Evolutionary conservation across 2,797 vertebrate species (phyloP).

Genomic region (Acrocephalus scirpaceus): DNA sequence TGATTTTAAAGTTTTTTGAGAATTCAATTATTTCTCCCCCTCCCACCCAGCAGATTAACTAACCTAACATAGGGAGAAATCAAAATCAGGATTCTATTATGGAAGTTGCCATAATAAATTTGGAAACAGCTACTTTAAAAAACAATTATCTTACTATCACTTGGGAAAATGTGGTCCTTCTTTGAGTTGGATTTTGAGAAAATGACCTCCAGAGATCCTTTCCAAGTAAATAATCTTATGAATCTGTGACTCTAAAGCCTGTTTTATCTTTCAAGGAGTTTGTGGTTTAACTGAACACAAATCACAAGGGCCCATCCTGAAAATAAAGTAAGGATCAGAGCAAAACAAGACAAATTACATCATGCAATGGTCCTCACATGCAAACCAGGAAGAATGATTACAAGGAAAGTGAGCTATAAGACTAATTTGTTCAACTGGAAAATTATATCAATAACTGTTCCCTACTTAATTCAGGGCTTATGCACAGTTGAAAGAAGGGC

Average conservation of each 20-base stretch:
- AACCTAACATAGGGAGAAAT: neutral
- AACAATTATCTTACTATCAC: neutral
- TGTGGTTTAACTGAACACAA: neutral
- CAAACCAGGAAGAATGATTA: neutral
- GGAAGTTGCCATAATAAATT: neutral
- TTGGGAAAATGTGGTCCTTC: neutral
- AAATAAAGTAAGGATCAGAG: neutral
- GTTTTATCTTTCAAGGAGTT: neutral
- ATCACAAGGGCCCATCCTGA: neutral
- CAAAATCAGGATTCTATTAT: neutral
- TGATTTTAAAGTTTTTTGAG: neutral
- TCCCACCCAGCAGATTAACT: neutral
- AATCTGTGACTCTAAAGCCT: neutral
- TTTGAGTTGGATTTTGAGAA: neutral
- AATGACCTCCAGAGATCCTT: neutral
- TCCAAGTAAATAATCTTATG: neutral
- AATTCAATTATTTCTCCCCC: neutral
- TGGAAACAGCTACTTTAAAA: neutral
- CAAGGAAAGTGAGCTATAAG: neutral
- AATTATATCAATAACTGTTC: neutral
- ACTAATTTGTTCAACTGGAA: neutral
- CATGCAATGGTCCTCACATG: neutral
- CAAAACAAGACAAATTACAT: neutral
- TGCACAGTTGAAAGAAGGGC: neutral
- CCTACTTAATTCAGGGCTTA: neutral